Percentiles rank a stretch among this genome's conserved stretches.
Evolutionary conservation across 2,113 vertebrate genomes (phyloP).

Genomic region (Chamaea fasciata): DNA sequence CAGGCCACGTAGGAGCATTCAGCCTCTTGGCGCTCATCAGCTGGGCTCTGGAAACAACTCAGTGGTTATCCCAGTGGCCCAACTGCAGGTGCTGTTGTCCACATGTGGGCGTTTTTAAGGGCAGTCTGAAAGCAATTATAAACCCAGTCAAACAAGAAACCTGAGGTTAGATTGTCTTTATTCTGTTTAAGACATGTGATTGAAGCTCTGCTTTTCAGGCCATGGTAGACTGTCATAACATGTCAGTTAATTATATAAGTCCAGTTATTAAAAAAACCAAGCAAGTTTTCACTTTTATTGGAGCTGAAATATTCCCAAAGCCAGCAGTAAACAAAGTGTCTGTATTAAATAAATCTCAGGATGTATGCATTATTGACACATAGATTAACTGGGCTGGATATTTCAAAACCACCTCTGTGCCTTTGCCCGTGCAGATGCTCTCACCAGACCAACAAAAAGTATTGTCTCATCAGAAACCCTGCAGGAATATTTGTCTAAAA

Average conservation of each 20-base stretch:
- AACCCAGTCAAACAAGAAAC: not conserved
- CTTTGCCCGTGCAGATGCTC: not conserved
- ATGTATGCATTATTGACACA: not conserved
- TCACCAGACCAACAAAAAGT: not conserved
- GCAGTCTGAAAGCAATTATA: conserved; percentile 9
- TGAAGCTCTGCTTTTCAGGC: not conserved
- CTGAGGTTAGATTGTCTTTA: not conserved
- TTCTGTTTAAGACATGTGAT: not conserved
- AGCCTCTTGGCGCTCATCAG: not conserved
- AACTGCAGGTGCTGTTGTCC: not conserved
- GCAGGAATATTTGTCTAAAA: not conserved
- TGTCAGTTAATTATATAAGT: not conserved
- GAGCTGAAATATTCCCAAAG: not conserved
- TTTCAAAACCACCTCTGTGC: accelerated
- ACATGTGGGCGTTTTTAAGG: not conserved
- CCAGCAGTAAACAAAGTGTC: not conserved
- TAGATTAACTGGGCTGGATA: not conserved
- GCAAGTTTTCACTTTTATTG: not conserved
- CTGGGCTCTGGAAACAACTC: not conserved
- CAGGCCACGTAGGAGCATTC: not conserved
- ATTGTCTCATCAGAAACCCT: not conserved
- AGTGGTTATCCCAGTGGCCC: not conserved
- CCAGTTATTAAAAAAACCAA: not conserved
- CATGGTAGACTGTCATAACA: not conserved
- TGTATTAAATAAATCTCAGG: not conserved